Conservation (phyloP, 2,797 vertebrate species). For the Tinamus major region DNA sequence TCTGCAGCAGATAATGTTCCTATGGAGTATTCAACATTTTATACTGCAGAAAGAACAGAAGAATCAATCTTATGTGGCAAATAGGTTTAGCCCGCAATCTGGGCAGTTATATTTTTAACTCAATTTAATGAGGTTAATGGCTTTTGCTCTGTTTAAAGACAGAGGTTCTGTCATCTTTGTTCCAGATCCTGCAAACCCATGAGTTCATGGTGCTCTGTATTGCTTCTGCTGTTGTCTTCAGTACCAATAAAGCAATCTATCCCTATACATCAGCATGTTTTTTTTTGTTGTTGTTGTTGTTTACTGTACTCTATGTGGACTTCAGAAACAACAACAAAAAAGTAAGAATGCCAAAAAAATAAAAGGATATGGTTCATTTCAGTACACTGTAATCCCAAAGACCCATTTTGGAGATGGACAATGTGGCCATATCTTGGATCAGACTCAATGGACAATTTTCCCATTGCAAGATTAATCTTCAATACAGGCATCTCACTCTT, state of each 20-base stretch:
- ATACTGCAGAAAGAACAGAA: neutral
- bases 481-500: neutral
- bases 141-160: neutral
- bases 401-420: neutral
- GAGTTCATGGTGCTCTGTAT: neutral
- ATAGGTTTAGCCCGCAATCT: neutral
- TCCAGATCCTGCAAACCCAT: neutral
- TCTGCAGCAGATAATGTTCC: neutral
- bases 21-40: neutral
- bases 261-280: neutral
- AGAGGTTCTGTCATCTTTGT: neutral
- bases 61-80: neutral
- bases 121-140: neutral
- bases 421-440: neutral
- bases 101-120: neutral
- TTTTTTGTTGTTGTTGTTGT: neutral
- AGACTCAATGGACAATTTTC: neutral
- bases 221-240: neutral
- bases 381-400: neutral
- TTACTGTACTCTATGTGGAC: neutral
- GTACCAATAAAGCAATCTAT: neutral
- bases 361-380: neutral
- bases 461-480: neutral
- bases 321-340: neutral
- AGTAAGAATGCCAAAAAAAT: fast-evolving